Evolutionary conservation across 2,888 invertebrate species (phyloP).

Genomic region (Catocala nupta): DNA sequence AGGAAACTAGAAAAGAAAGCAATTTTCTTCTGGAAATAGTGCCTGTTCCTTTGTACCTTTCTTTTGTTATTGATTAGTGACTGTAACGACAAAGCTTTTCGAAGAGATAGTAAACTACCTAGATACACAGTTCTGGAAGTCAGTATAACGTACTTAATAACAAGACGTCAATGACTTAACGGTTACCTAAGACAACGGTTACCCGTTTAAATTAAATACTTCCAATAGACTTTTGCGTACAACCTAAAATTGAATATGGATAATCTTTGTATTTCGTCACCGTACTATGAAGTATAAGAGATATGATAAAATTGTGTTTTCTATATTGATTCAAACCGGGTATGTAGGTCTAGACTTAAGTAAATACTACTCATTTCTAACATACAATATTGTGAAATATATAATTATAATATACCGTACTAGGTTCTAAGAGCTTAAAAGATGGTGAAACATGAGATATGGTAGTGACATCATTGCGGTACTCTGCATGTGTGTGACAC

Average conservation of each 20-base stretch:
- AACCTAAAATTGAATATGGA: too few relatives aligned
- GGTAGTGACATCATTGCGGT: neutral
- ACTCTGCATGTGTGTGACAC: neutral
- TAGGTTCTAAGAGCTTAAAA: neutral
- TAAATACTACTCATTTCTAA: too few relatives aligned
- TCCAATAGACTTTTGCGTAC: too few relatives aligned
- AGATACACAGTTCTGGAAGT: slow-evolving; percentile 36
- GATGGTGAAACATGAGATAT: neutral
- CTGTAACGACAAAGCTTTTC: slow-evolving; percentile 22
- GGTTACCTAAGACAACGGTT: slow-evolving; percentile 13
- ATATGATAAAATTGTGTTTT: too few relatives aligned
- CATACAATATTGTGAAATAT: too few relatives aligned
- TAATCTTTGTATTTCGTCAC: too few relatives aligned
- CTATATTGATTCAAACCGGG: too few relatives aligned
- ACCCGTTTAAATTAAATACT: neutral
- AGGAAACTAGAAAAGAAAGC: neutral
- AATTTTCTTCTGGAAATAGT: slow-evolving; percentile 16
- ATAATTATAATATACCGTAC: too few relatives aligned
- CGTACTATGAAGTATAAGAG: too few relatives aligned
- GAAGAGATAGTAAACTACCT: slow-evolving; percentile 12
- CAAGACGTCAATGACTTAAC: slow-evolving; percentile 25
- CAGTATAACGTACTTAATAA: slow-evolving; percentile 33
- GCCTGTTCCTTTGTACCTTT: slow-evolving; percentile 8
- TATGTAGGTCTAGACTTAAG: too few relatives aligned
- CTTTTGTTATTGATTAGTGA: slow-evolving; percentile 22